Evolutionary conservation across 1,140 invertebrate species (phyloP).

Genomic region (Arctopsyche grandis): DNA sequence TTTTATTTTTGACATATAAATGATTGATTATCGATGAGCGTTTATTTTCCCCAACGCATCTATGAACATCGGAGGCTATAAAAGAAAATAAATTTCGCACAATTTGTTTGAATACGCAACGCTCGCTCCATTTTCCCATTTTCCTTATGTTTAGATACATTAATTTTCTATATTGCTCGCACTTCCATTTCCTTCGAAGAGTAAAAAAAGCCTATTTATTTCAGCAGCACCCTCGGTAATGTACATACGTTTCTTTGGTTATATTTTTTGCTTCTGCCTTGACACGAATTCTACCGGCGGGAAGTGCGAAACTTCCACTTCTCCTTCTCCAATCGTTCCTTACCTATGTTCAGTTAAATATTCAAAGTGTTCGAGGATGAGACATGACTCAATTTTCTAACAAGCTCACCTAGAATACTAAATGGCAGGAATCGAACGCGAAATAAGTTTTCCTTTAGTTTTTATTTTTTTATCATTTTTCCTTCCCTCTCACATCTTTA

Average conservation of each 20-base stretch:
- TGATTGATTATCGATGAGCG: too few relatives aligned
- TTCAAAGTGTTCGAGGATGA: slow-evolving; percentile 18
- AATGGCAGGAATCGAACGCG: neutral
- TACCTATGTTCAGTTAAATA: slow-evolving; percentile 14
- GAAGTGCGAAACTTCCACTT: neutral
- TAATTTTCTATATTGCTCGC: slow-evolving; percentile 34
- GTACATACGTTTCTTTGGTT: neutral
- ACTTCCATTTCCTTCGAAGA: neutral
- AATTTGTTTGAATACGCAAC: slow-evolving; percentile 27
- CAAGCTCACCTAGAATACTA: slow-evolving; percentile 4
- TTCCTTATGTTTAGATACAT: slow-evolving; percentile 26
- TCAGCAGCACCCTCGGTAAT: slow-evolving; percentile 7
- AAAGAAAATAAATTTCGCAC: slow-evolving; percentile 14
- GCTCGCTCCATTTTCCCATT: slow-evolving; percentile 13
- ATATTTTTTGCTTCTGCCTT: slow-evolving; percentile 4
- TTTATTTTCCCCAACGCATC: too few relatives aligned
- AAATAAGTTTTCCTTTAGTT: neutral
- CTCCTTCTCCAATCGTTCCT: neutral
- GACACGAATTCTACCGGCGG: neutral
- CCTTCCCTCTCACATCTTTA: neutral
- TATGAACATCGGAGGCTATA: too few relatives aligned
- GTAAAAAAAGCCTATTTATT: slow-evolving; percentile 33
- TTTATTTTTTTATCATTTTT: neutral
- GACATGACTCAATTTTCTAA: slow-evolving; percentile 18
- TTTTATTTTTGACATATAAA: too few relatives aligned